phyloP scores from a whole-genome alignment of 2,797 vertebrate species.

The Hyperoplus immaculatus region DNA sequence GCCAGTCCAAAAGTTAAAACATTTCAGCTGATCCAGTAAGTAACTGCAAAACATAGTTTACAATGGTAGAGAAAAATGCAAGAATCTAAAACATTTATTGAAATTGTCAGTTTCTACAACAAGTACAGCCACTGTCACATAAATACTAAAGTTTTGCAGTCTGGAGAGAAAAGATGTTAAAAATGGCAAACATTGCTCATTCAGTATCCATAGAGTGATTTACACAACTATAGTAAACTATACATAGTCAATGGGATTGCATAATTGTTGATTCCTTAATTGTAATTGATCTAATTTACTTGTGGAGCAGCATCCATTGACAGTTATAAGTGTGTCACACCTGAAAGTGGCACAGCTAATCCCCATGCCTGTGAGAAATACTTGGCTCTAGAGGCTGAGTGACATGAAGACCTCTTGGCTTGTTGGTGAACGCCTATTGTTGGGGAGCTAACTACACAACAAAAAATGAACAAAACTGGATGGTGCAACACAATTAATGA shows the following conservation, averaged over 20 bases:
- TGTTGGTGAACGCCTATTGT: background rate
- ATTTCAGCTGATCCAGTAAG: background rate
- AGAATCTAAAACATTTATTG: background rate
- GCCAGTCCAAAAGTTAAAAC: constrained; percentile 2
- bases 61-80: background rate
- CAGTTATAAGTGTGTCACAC: background rate
- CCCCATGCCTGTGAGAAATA: background rate
- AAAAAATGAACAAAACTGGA: too few relatives aligned
- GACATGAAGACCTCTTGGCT: background rate
- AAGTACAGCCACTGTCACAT: background rate
- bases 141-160: constrained; percentile 17
- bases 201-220: constrained; percentile 1
- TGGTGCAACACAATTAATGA: too few relatives aligned
- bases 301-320: background rate
- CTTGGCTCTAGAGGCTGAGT: background rate
- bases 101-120: background rate
- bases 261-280: background rate
- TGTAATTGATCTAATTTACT: background rate
- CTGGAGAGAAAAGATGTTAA: constrained; percentile 7
- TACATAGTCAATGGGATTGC: background rate
- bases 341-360: background rate
- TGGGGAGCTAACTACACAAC: background rate
- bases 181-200: background rate
- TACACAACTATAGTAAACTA: background rate
- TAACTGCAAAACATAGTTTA: constrained; percentile 1